Base-by-base conservation (phyloP, 2,888 invertebrate genomes). In the Calliopum simillimum region DNA sequence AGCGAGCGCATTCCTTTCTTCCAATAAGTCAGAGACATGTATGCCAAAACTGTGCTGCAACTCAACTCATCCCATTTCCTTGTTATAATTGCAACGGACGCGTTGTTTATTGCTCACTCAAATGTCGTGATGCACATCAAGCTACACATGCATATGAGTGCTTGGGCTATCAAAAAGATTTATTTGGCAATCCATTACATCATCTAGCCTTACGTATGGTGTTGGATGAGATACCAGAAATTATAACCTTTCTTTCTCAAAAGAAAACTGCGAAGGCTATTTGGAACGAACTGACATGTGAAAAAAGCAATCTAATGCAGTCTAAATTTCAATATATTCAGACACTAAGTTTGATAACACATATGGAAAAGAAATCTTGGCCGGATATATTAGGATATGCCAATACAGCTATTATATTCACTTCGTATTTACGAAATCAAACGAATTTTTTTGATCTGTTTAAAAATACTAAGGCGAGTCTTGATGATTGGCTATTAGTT, bases 1-100 rank as follows among this genome's bases (percentile, higher is more conserved):
- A 97, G 84, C 90, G 91, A 77, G 93, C 96, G 0, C 93, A 92
- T 82, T 90, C 94, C 1, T 93, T 93, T 84, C 93, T 95, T 3
- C 88, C 90, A 73, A 82, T 92, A 82, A 88, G 89, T 13, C 63
- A 33, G 8, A 67, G 62, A 1, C 55, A 82, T 87, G 77, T 89
- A 55, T 97, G 97, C 81, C 92, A 93, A 77, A 88, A 91, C 77
- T 97, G 97, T 85, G 92, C 92, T 76, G 83, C 86, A 44, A 80
- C 84, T 3, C 86, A 90, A 64, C 83, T 89, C 68, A 89, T 90
- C 75, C 89, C 90, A 33, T 86, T 92, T 79, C 92, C 94, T 90
- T 95, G 95, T 82, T 82, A 83, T 33, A 79, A 82, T 0, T 95
- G 95, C 80, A 88, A 90, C 0, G 76, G 79, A 23, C 88, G 90